Evolutionary conservation across 2,113 vertebrate species (phyloP).

Genomic region (Cairina moschata): DNA sequence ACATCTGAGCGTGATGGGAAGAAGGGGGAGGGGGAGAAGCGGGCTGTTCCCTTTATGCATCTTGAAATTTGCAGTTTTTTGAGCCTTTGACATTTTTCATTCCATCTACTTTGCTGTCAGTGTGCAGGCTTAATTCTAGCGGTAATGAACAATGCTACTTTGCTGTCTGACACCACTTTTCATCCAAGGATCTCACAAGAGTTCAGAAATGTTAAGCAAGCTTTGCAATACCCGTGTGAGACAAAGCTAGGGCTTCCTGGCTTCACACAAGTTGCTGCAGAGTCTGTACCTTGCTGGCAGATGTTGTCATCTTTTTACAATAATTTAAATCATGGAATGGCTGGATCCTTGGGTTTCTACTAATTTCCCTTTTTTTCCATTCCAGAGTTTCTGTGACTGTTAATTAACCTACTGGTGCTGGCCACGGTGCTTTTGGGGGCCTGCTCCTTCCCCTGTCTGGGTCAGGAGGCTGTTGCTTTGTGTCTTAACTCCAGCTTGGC

Average conservation of each 20-base stretch:
- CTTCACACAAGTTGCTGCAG: not conserved
- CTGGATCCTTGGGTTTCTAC: not conserved
- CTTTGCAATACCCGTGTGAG: not conserved
- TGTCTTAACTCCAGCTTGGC: not conserved
- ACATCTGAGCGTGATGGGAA: conserved; percentile 49
- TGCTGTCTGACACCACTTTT: conserved; percentile 9
- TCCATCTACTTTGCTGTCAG: conserved; percentile 43
- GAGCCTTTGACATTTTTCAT: conserved; percentile 46
- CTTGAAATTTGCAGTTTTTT: conserved; percentile 17
- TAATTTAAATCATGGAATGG: not conserved
- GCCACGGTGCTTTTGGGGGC: not conserved
- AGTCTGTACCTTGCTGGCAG: not conserved
- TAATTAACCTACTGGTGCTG: not conserved
- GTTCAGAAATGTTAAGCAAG: not conserved
- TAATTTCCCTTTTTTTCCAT: not conserved
- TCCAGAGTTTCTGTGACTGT: not conserved
- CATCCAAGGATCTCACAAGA: not conserved
- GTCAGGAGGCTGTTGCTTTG: not conserved
- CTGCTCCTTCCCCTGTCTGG: not conserved
- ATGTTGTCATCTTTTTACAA: conserved; percentile 9
- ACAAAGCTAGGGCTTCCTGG: not conserved
- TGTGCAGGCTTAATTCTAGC: not conserved
- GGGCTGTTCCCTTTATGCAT: conserved; percentile 25
- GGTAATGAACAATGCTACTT: conserved; percentile 47
- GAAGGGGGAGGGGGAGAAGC: conserved; percentile 37